Percentiles rank a stretch among this genome's conserved stretches.
Conservation (phyloP, 1,140 invertebrate species). For the Bilobella aurantiaca region DNA sequence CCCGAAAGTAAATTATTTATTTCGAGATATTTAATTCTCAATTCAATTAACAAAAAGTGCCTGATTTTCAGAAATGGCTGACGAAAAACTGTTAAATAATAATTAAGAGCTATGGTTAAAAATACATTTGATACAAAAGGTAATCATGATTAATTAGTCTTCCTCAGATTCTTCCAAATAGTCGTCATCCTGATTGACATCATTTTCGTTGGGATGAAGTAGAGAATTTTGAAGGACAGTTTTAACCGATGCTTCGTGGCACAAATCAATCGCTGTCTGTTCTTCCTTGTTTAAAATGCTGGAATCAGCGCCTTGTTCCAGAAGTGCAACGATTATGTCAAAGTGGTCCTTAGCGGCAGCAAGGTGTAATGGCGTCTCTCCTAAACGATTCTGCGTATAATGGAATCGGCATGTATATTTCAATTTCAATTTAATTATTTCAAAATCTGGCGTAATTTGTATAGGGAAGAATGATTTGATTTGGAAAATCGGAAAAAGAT, state of each 20-base stretch:
- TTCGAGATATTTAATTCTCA: too few species aligned
- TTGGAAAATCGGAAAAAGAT: slow-evolving; percentile 4
- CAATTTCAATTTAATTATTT: too few species aligned
- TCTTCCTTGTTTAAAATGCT: slow-evolving; percentile 47
- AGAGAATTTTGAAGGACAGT: slow-evolving; percentile 37
- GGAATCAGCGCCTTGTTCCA: slow-evolving; percentile 49
- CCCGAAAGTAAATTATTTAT: too few species aligned
- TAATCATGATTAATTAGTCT: slow-evolving; percentile 6
- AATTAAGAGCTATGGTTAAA: not conserved
- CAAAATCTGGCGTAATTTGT: too few species aligned
- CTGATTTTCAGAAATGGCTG: too few species aligned
- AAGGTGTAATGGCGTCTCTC: slow-evolving; percentile 51
- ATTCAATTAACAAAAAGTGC: too few species aligned
- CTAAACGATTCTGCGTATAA: slow-evolving; percentile 47
- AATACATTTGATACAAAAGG: not conserved
- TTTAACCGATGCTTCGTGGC: slow-evolving; percentile 42
- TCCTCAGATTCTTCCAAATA: slow-evolving; percentile 18
- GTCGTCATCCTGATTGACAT: slow-evolving; percentile 2
- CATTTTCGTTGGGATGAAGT: not conserved
- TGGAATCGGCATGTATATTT: too few species aligned
- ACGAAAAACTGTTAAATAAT: not conserved
- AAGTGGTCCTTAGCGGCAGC: slow-evolving; percentile 52
- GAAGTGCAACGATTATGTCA: slow-evolving; percentile 50
- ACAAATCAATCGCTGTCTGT: slow-evolving; percentile 47
- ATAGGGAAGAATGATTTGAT: too few species aligned